Percentiles rank a stretch among this genome's conserved stretches.
phyloP scores from a whole-genome alignment of 2,888 invertebrate species.

The Schizotus pectinicornis region DNA sequence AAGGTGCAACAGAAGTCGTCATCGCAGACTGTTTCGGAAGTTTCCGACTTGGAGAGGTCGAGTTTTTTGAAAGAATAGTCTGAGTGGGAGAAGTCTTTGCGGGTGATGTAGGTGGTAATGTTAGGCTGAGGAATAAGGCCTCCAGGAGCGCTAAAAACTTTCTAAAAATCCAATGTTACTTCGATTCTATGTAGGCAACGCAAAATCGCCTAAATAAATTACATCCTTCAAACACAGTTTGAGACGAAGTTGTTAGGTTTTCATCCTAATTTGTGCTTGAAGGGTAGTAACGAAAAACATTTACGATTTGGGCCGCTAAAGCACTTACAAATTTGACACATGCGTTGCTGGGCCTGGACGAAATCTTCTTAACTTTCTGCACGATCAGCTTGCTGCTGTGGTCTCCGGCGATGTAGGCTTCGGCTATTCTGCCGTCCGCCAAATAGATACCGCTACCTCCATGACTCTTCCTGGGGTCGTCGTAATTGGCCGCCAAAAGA shows the following conservation, averaged over 20 bases:
- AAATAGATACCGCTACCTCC: slow-evolving; percentile 44
- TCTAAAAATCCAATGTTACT: slow-evolving; percentile 25
- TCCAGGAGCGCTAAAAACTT: slow-evolving; percentile 15
- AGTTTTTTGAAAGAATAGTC: slow-evolving; percentile 33
- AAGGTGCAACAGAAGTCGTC: slow-evolving; percentile 41
- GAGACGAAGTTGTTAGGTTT: too few relatives aligned
- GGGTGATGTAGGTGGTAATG: slow-evolving; percentile 30
- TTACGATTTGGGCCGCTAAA: too few relatives aligned
- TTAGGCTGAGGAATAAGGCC: slow-evolving; percentile 3
- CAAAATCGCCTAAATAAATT: too few relatives aligned
- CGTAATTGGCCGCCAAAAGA: slow-evolving; percentile 41
- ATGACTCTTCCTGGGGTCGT: slow-evolving; percentile 30
- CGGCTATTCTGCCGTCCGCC: slow-evolving; percentile 33
- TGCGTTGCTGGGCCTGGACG: background rate
- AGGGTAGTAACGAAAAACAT: too few relatives aligned
- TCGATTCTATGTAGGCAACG: background rate
- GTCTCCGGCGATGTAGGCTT: slow-evolving; percentile 27
- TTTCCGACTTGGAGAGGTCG: slow-evolving; percentile 27
- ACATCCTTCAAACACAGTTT: too few relatives aligned
- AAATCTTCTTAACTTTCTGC: background rate
- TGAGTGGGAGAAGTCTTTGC: slow-evolving; percentile 30
- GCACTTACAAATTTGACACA: slow-evolving; percentile 1
- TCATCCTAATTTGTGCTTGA: too few relatives aligned
- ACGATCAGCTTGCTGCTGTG: slow-evolving; percentile 31
- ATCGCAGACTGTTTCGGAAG: slow-evolving; percentile 35